These are phyloP conservation scores for Himalopsyche anomala DNA, from an alignment of 2,888 invertebrate species.

Conservation along the genomic window DNA sequence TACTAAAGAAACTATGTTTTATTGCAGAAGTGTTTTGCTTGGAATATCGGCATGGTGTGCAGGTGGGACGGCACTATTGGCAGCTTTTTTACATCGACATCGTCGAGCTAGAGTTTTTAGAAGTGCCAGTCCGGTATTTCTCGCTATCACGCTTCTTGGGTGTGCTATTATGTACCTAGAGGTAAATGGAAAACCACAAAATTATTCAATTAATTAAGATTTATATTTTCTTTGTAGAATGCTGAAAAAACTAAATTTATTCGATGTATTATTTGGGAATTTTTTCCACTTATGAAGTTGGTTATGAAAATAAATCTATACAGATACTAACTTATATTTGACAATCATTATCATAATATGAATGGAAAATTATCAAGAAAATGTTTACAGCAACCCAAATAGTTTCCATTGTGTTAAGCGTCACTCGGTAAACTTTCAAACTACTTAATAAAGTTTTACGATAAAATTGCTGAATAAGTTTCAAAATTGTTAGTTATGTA, in stretches of 20 bases:
- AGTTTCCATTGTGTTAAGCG: neutral
- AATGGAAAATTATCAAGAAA: neutral
- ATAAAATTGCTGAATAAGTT: constrained; percentile 7
- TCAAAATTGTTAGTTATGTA: neutral
- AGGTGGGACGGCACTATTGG: constrained; percentile 84
- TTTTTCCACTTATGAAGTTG: too few relatives aligned
- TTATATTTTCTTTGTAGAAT: too few relatives aligned
- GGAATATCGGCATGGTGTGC: constrained; percentile 89
- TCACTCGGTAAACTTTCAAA: neutral
- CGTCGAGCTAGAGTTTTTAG: constrained; percentile 92
- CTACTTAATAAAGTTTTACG: constrained; percentile 17
- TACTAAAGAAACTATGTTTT: neutral
- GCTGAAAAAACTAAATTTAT: too few relatives aligned
- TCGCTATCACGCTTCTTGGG: constrained; percentile 92
- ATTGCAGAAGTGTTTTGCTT: constrained; percentile 85
- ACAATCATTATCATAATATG: too few relatives aligned
- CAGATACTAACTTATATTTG: too few relatives aligned
- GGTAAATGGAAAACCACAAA: constrained; percentile 74
- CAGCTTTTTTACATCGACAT: constrained; percentile 89
- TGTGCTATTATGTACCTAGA: constrained; percentile 95
- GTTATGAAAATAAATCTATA: too few relatives aligned
- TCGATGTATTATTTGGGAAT: too few relatives aligned
- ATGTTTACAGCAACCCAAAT: neutral
- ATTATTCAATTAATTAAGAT: too few relatives aligned
- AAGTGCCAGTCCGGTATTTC: constrained; percentile 94